Conservation (phyloP, 2,113 vertebrate species). For the Galeopterus variegatus region DNA sequence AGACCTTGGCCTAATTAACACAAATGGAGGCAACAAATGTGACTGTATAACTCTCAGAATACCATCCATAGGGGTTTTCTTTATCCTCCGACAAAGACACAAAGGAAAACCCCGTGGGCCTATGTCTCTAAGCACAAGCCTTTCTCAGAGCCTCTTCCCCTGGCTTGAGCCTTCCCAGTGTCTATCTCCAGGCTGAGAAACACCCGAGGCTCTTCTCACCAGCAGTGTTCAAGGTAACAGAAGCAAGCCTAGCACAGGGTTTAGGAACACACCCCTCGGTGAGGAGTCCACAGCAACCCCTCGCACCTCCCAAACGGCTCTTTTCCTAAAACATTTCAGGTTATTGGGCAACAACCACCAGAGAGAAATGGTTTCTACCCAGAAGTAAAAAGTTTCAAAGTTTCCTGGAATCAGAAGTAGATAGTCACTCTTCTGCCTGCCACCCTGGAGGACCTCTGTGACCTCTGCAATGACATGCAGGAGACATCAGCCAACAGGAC, state of each 20-base stretch:
- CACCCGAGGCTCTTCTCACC: not conserved
- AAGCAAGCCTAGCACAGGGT: not conserved
- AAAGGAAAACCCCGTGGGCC: accelerated
- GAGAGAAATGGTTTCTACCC: not conserved
- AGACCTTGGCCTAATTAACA: not conserved
- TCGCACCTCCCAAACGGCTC: not conserved
- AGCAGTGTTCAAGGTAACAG: accelerated
- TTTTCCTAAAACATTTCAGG: not conserved
- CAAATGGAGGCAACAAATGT: not conserved
- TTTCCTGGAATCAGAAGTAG: not conserved
- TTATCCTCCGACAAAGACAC: not conserved
- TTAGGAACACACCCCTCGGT: accelerated
- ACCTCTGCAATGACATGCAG: not conserved
- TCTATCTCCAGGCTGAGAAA: not conserved
- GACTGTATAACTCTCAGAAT: not conserved
- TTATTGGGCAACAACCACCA: not conserved
- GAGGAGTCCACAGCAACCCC: not conserved
- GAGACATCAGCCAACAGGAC: not conserved
- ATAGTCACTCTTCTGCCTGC: not conserved
- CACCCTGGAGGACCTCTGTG: no score
- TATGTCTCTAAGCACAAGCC: not conserved
- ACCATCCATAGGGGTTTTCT: accelerated
- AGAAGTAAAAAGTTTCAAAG: not conserved
- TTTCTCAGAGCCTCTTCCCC: not conserved
- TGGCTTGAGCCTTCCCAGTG: accelerated